Base-by-base conservation (phyloP, 2,888 invertebrate species). In the Coleophora flavipennella region DNA sequence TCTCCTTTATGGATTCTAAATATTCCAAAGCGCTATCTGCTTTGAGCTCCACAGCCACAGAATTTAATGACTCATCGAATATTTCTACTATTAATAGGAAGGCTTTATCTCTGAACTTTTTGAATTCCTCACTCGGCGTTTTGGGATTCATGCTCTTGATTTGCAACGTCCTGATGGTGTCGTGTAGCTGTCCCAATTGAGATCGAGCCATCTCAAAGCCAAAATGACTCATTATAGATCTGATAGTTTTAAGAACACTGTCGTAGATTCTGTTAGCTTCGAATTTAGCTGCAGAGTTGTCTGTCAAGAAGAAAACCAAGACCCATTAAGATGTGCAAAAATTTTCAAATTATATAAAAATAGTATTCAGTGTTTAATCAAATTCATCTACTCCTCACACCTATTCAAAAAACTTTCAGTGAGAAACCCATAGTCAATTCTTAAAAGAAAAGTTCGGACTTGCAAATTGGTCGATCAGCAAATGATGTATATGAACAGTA, bases 251-350 rank as follows among this genome's bases (percentile, higher is more conserved):
- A 2, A 69, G 37, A 28, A 74, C 42, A 7, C 49, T 45, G 29
- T 53, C 59, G 41, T 62, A 79, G n/a, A 60, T 51, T 26, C 50
- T 45, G 13, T 48, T 55, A 8, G 74, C 67, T 53, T 67, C 61
- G 48, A 73, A 73, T 52, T 67, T 71, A 1, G 49, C 43, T 8
- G 46, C 7, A 31, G n/a, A n/a, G 31, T 35, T 44, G 40, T 44
- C 51, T 50, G 40, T n/a, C 11, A 9, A n/a, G n/a, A n/a, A n/a
- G n/a, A n/a, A n/a, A n/a, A n/a, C n/a, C n/a, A n/a, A n/a, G n/a
- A n/a, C n/a, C n/a, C n/a, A n/a, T n/a, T n/a, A n/a, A n/a, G n/a
- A n/a, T n/a, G n/a, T n/a, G n/a, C n/a, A n/a, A n/a, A n/a, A n/a
- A n/a, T n/a, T n/a, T n/a, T n/a, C n/a, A n/a, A n/a, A n/a, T n/a